Conservation (phyloP, 2,888 invertebrate genomes). For the Xestobium rufovillosum region DNA sequence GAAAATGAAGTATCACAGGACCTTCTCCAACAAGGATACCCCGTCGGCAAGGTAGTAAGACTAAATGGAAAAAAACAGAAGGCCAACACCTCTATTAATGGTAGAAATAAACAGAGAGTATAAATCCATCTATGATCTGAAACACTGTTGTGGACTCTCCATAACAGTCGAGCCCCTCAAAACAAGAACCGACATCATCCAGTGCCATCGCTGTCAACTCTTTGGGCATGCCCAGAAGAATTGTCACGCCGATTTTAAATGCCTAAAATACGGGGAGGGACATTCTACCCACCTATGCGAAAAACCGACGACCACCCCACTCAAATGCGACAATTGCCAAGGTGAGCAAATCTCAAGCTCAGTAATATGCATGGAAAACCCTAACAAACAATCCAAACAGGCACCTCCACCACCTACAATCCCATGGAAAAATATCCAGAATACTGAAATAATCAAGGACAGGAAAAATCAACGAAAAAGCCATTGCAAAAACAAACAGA, state of each 20-base stretch:
- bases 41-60: constrained; percentile 37
- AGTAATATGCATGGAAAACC: constrained; percentile 30
- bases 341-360: constrained; percentile 38
- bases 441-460: too few species aligned
- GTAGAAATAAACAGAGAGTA: constrained; percentile 32
- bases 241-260: constrained; percentile 37
- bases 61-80: constrained; percentile 32
- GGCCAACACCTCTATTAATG: constrained; percentile 28
- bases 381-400: too few species aligned
- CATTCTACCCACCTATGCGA: constrained; percentile 39
- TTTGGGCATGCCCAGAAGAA: constrained; percentile 44
- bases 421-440: too few species aligned
- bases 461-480: too few species aligned
- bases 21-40: constrained; percentile 34
- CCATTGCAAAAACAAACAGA: too few species aligned
- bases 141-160: too few species aligned
- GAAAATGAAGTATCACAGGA: constrained; percentile 30
- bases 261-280: constrained; percentile 43
- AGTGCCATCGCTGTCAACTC: constrained; percentile 43
- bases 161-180: constrained; percentile 38
- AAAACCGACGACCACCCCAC: constrained; percentile 28
- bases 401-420: too few species aligned
- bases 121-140: constrained; percentile 16
- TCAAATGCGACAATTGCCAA: constrained; percentile 41
- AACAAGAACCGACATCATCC: constrained; percentile 29